Base-by-base conservation (phyloP, 53 echinoderm and acorn worm species). In the Echinometra lucunter region DNA sequence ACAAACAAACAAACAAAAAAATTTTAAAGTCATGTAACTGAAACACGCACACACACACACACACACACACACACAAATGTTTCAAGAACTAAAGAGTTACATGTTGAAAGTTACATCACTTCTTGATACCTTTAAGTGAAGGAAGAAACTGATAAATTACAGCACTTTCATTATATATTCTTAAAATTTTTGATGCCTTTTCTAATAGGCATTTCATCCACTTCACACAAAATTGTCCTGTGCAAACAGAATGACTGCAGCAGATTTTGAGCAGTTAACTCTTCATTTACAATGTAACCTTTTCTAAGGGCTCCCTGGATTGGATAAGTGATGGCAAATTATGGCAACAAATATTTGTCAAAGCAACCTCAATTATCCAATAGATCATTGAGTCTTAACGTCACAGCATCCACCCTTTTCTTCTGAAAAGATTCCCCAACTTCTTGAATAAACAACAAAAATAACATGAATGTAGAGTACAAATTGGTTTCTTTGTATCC, bases 401-500 rank as follows among this genome's bases (percentile, higher is more conserved):
- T 38, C 10, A 40, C 16, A 42, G n/a, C 5, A 78, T 18, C 12
- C 78, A 78, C 23, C 40, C 78, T 8, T 18, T 78, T 23, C 63
- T 21, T 63, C 63, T 19, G 63, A 63, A 19, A 78, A 40, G 23
- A 38, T 35, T 40, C 4, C 72, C 34, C 32, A 32, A 34, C 32
- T 15, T 12, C 13, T 72, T 72, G 35, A 72, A 72, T 35, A 72
- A 72, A 72, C 72, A 72, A 12, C 34, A 32, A 69, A 78, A 42
- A 40, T 42, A 78, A 78, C 38, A 78, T 78, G 78, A 78, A 78
- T 40, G 42, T 78, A 12, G 8, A 78, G 38, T 4, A 35, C 78
- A 78, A 78, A 78, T 42, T 78, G 42, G 78, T 78, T 78, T 23
- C 78, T 19, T 78, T 78, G 42, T 78, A 42, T 78, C 42, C 15